Conservation (phyloP, 2,888 invertebrate species). For the Thalpophila matura region DNA sequence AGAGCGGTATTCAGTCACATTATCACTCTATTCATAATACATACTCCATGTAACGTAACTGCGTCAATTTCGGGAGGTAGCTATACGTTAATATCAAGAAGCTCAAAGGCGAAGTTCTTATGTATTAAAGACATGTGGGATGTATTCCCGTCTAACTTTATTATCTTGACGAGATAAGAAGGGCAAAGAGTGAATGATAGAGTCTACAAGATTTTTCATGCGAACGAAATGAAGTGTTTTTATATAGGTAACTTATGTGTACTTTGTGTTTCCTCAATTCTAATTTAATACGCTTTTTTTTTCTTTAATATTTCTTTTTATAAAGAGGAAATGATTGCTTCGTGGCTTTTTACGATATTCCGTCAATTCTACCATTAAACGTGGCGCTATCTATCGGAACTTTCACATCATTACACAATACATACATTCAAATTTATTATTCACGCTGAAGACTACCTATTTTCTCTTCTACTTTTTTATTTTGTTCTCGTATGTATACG, state of each 20-base stretch:
- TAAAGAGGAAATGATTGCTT: neutral
- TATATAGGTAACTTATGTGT: too few species aligned
- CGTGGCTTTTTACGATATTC: neutral
- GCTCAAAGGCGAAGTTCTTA: neutral
- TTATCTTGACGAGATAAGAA: neutral
- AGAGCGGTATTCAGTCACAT: too few species aligned
- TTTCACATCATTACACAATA: constrained; percentile 22
- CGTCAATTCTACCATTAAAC: neutral
- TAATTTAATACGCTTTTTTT: too few species aligned
- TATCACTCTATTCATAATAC: constrained; percentile 1
- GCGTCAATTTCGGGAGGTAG: neutral
- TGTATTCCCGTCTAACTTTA: neutral
- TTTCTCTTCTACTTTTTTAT: neutral
- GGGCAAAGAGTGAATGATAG: neutral
- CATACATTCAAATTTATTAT: neutral
- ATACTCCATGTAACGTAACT: constrained; percentile 2
- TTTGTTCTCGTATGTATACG: neutral
- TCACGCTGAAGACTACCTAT: neutral
- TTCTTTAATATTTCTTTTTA: too few species aligned
- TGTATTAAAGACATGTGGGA: neutral
- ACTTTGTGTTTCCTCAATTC: too few species aligned
- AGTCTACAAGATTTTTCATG: too few species aligned
- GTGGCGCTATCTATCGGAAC: constrained; percentile 20
- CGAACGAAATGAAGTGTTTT: too few species aligned
- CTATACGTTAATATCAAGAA: neutral